Evolutionary conservation across 2,888 invertebrate species (phyloP).

Genomic region (Helleia helle): DNA sequence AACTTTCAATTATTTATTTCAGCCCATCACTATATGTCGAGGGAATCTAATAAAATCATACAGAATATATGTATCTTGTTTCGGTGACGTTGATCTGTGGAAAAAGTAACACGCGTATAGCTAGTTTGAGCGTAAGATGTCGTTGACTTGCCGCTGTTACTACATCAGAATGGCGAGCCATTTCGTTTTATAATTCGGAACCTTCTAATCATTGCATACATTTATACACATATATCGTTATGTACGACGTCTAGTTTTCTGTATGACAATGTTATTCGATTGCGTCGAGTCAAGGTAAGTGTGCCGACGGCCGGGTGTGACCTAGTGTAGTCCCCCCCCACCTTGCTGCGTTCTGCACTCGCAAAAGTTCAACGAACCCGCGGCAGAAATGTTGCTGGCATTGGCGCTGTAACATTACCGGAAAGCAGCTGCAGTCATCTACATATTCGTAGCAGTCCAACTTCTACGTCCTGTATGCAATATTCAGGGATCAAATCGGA

Average conservation of each 20-base stretch:
- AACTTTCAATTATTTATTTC: no score
- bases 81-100: slow-evolving; percentile 7
- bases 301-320: slow-evolving; percentile 70
- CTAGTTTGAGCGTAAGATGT: background rate
- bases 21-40: no score
- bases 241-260: slow-evolving; percentile 65
- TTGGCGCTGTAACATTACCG: slow-evolving; percentile 70
- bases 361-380: slow-evolving; percentile 68
- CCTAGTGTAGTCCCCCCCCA: slow-evolving; percentile 67
- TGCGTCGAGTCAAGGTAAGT: slow-evolving; percentile 71
- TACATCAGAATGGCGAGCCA: slow-evolving; percentile 1
- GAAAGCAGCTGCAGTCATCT: slow-evolving; percentile 61
- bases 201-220: slow-evolving; percentile 1
- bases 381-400: slow-evolving; percentile 68
- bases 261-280: slow-evolving; percentile 38
- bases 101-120: slow-evolving; percentile 8
- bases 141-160: slow-evolving; percentile 7
- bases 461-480: background rate
- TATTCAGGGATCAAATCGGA: background rate
- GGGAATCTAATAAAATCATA: no score
- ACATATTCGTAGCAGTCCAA: slow-evolving; percentile 17
- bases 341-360: slow-evolving; percentile 66
- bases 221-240: no score
- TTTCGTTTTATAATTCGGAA: background rate
- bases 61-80: no score